A percentile compares a stretch with the other conserved stretches of the same genome.
Evolutionary conservation across 2,888 invertebrate species (phyloP).

Genomic region (Congeria kusceri): DNA sequence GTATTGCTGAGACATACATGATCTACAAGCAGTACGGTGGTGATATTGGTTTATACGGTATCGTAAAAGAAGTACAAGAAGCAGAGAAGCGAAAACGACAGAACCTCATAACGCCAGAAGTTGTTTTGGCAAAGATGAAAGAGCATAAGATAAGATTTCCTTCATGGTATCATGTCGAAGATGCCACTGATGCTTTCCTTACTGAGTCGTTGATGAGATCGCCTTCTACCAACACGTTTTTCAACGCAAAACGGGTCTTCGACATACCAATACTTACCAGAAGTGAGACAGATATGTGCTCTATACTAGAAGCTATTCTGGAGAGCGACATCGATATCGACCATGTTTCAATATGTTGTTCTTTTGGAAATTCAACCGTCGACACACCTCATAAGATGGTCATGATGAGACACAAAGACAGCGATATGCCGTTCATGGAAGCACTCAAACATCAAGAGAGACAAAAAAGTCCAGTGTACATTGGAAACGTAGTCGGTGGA

Average conservation of each 20-base stretch:
- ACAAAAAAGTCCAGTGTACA: slow-evolving; percentile 12
- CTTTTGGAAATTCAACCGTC: slow-evolving; percentile 12
- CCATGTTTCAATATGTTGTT: background rate
- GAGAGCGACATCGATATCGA: background rate
- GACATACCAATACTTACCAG: slow-evolving; percentile 3
- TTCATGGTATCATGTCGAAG: slow-evolving; percentile 18
- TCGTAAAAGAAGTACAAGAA: slow-evolving; percentile 7
- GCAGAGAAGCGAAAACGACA: slow-evolving; percentile 16
- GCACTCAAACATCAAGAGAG: slow-evolving; percentile 22
- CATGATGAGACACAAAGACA: slow-evolving; percentile 7
- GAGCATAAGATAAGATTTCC: slow-evolving; percentile 11
- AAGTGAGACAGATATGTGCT: slow-evolving; percentile 13
- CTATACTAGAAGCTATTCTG: background rate
- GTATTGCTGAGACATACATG: slow-evolving; percentile 2
- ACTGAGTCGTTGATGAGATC: no score
- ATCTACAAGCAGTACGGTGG: slow-evolving; percentile 11
- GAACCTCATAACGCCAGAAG: background rate
- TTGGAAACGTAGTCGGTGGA: slow-evolving; percentile 12
- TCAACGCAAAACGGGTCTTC: background rate
- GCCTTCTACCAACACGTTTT: no score
- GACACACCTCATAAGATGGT: no score
- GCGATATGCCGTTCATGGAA: background rate
- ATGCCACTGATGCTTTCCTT: slow-evolving; percentile 2
- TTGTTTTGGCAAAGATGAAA: slow-evolving; percentile 1
- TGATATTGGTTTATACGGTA: slow-evolving; percentile 9